These are phyloP conservation scores for Popillia japonica DNA, from an alignment of 1,140 invertebrate genomes.

Conservation along the genomic window DNA sequence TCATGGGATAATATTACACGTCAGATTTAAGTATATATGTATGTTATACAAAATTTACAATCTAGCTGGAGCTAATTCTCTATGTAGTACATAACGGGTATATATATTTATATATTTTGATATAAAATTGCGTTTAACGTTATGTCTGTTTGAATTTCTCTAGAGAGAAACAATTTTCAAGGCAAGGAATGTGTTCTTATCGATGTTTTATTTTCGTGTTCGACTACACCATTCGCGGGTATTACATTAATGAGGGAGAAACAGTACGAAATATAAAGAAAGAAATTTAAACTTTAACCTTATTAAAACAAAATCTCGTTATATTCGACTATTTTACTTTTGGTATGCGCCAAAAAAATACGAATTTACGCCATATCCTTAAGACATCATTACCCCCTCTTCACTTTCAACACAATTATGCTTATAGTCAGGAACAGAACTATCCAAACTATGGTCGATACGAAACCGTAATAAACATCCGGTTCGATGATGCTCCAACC, in stretches of 20 bases:
- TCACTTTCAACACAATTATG: constrained; percentile 79
- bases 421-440: constrained; percentile 84
- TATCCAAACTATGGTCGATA: constrained; percentile 90
- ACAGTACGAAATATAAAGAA: neutral
- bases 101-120: constrained; percentile 1
- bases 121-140: neutral
- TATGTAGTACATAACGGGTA: neutral
- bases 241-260: neutral
- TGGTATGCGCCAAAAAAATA: neutral
- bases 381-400: constrained; percentile 69
- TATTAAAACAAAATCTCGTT: too few species aligned
- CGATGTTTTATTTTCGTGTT: neutral
- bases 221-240: neutral
- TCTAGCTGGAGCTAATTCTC: neutral
- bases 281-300: neutral
- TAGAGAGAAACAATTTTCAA: neutral
- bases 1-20: neutral
- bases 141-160: neutral
- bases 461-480: constrained; percentile 88
- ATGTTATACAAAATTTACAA: neutral
- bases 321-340: constrained; percentile 14
- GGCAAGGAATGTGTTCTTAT: constrained; percentile 20
- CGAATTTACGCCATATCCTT: neutral
- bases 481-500: constrained; percentile 86
- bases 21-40: neutral